phyloP scores from a whole-genome alignment of 2,888 invertebrate genomes.

The Orchesellides sinensis region DNA sequence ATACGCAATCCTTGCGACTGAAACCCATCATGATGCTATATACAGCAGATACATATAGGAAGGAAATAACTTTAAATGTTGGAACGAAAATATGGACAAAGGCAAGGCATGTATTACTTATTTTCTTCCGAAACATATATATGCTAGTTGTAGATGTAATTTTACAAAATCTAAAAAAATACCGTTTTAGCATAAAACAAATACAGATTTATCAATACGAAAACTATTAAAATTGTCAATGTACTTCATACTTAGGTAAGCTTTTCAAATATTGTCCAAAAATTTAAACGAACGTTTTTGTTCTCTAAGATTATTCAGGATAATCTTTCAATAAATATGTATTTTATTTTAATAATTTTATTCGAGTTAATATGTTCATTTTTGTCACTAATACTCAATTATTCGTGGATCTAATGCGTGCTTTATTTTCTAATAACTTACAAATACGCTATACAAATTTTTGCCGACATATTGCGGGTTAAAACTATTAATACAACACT shows the following conservation, averaged over 20 bases:
- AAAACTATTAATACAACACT: constrained; percentile 3
- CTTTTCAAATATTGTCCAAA: no score
- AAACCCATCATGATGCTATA: background rate
- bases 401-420: background rate
- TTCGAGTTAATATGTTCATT: background rate
- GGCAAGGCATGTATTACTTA: background rate
- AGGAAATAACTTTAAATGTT: background rate
- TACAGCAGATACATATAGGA: background rate
- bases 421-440: background rate
- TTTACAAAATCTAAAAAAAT: no score
- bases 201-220: no score
- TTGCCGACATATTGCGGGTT: constrained; percentile 76
- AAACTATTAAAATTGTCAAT: no score
- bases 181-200: no score
- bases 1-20: background rate
- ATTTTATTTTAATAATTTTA: background rate
- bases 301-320: no score
- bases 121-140: background rate
- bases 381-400: background rate
- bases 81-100: background rate
- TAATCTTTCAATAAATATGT: background rate
- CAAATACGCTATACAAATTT: background rate
- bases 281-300: no score
- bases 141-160: no score
- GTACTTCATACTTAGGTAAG: no score